phyloP scores from a whole-genome alignment of 1,140 invertebrate species.

The Hylyphantes graminicola region DNA sequence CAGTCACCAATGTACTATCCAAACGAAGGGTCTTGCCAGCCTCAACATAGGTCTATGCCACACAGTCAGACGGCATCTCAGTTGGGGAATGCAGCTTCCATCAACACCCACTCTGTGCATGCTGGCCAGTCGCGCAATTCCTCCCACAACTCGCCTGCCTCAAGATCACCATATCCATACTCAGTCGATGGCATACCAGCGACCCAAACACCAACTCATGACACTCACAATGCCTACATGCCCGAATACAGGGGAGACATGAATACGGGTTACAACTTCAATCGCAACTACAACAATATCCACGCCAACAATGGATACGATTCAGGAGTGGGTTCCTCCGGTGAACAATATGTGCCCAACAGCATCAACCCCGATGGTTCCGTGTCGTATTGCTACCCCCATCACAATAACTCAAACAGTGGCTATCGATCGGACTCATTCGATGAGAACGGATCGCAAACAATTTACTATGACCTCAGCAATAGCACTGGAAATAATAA shows the following conservation, averaged over 20 bases:
- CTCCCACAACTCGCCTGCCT: slow-evolving; percentile 31
- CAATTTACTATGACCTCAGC: slow-evolving; percentile 58
- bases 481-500: slow-evolving; percentile 54
- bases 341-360: slow-evolving; percentile 52
- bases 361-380: slow-evolving; percentile 56
- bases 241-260: slow-evolving; percentile 55
- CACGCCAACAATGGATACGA: slow-evolving; percentile 51
- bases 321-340: slow-evolving; percentile 33
- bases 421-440: slow-evolving; percentile 41
- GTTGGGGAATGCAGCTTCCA: slow-evolving; percentile 18
- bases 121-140: slow-evolving; percentile 19
- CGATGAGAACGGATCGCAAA: slow-evolving; percentile 56
- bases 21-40: slow-evolving; percentile 23
- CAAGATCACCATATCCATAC: slow-evolving; percentile 44
- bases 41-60: slow-evolving; percentile 23
- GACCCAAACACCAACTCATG: slow-evolving; percentile 26
- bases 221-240: slow-evolving; percentile 47
- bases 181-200: slow-evolving; percentile 34
- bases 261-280: slow-evolving; percentile 33
- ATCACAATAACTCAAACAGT: slow-evolving; percentile 42
- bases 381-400: slow-evolving; percentile 53
- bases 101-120: slow-evolving; percentile 27
- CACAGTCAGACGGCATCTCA: slow-evolving; percentile 33
- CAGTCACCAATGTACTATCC: slow-evolving; percentile 52
- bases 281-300: slow-evolving; percentile 41